These are phyloP conservation scores for Styela clava DNA, from an alignment of 23 tunicate genomes.

Conservation along the genomic window DNA sequence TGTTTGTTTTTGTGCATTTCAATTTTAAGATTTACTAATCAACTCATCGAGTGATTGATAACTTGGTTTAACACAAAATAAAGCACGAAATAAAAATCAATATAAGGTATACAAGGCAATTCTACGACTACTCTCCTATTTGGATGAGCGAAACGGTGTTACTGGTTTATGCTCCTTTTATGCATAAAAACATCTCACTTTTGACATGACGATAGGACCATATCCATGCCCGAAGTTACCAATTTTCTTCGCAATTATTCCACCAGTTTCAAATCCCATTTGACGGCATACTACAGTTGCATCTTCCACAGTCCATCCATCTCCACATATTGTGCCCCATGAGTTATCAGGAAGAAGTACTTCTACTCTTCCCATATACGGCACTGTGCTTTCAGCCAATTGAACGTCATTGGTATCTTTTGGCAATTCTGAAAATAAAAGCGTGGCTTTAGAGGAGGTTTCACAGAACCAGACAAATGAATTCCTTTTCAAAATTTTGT, in stretches of 20 bases:
- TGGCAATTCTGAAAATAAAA: slow-evolving; percentile 3
- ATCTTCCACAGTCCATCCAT: slow-evolving; percentile 68
- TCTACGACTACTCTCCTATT: too few species aligned
- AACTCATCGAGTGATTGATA: too few species aligned
- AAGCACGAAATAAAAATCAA: too few species aligned
- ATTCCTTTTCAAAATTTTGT: too few species aligned
- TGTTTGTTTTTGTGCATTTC: too few species aligned
- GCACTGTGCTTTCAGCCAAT: slow-evolving; percentile 60
- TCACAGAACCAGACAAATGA: too few species aligned
- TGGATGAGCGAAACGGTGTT: too few species aligned
- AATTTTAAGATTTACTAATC: too few species aligned
- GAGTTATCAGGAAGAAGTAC: slow-evolving; percentile 41
- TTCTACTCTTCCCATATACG: slow-evolving; percentile 91
- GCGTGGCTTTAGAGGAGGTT: too few species aligned
- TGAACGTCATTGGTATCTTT: slow-evolving; percentile 10
- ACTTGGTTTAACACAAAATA: too few species aligned
- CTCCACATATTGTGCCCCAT: slow-evolving; percentile 89
- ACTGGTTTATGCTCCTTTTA: too few species aligned
- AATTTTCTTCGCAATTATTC: slow-evolving; percentile 61
- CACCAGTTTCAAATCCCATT: slow-evolving; percentile 70
- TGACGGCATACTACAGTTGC: slow-evolving; percentile 88
- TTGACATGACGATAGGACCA: slow-evolving; percentile 66
- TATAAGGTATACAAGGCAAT: too few species aligned
- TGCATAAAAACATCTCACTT: slow-evolving; percentile 30
- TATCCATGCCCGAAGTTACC: slow-evolving; percentile 58